phyloP scores from a whole-genome alignment of 2,113 vertebrate species.

The Pyxicephalus adspersus region DNA sequence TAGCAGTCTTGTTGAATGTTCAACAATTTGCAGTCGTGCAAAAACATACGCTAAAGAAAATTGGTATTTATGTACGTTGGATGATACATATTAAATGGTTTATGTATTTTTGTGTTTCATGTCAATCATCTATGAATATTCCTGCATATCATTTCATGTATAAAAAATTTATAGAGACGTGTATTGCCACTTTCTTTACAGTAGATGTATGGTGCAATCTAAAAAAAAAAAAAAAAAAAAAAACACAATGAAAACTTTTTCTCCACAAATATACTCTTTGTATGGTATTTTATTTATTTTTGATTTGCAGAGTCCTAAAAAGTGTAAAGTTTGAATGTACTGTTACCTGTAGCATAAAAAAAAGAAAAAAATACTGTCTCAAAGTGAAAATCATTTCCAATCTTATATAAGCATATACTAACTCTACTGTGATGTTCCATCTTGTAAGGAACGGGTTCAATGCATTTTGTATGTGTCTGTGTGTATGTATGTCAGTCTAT shows the following conservation, averaged over 20 bases:
- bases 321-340: conserved; percentile 73
- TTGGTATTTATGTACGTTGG: conserved; percentile 8
- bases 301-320: conserved; percentile 67
- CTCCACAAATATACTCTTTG: conserved; percentile 65
- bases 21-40: background rate
- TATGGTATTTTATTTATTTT: conserved; percentile 78
- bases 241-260: too few relatives aligned
- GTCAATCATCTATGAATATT: conserved; percentile 16
- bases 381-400: conserved; percentile 64
- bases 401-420: conserved; percentile 61
- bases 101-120: conserved; percentile 19
- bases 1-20: background rate
- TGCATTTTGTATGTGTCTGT: conserved; percentile 28
- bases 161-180: conserved; percentile 46
- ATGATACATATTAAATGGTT: conserved; percentile 5
- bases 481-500: conserved; percentile 13
- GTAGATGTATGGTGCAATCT: conserved; percentile 74
- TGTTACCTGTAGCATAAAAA: conserved; percentile 74
- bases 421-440: background rate
- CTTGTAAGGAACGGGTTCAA: conserved; percentile 11
- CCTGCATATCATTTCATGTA: conserved; percentile 46
- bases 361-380: conserved; percentile 72
- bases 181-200: conserved; percentile 59
- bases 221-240: conserved; percentile 69
- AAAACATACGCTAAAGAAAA: conserved; percentile 7